phyloP scores from a whole-genome alignment of 2,113 vertebrate genomes.

The Carlito syrichta region DNA sequence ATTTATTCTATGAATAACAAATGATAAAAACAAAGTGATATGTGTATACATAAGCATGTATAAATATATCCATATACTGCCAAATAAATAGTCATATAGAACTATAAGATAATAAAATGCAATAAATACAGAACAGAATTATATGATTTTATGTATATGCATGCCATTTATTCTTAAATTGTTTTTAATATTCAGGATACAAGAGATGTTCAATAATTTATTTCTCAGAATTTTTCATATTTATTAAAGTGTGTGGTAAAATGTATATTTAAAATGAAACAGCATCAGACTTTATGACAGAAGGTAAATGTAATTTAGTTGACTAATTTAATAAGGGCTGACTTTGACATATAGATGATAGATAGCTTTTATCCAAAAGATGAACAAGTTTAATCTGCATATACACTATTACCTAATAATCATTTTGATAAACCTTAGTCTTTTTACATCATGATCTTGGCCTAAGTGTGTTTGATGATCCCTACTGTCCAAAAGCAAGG shows the following conservation, averaged over 20 bases:
- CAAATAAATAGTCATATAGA: not conserved
- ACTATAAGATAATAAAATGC: not conserved
- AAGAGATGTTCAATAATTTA: not conserved
- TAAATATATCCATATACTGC: not conserved
- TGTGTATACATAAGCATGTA: not conserved
- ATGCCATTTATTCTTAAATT: not conserved
- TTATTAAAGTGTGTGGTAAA: not conserved
- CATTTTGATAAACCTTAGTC: not conserved
- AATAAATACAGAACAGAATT: not conserved
- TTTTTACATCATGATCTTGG: not conserved
- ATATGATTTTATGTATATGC: not conserved
- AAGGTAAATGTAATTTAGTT: not conserved
- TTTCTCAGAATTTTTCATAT: not conserved
- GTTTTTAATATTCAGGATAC: not conserved
- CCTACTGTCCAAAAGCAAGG: not conserved
- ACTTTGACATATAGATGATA: not conserved
- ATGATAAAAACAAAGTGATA: not conserved
- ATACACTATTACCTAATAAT: not conserved
- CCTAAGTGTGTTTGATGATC: not conserved
- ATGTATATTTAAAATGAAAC: not conserved
- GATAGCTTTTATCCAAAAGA: not conserved
- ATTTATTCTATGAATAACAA: not conserved
- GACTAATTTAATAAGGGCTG: not conserved
- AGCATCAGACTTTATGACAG: not conserved
- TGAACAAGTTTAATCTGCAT: not conserved